phyloP scores from a whole-genome alignment of 2,113 vertebrate species.

The Oryzias curvinotus region DNA sequence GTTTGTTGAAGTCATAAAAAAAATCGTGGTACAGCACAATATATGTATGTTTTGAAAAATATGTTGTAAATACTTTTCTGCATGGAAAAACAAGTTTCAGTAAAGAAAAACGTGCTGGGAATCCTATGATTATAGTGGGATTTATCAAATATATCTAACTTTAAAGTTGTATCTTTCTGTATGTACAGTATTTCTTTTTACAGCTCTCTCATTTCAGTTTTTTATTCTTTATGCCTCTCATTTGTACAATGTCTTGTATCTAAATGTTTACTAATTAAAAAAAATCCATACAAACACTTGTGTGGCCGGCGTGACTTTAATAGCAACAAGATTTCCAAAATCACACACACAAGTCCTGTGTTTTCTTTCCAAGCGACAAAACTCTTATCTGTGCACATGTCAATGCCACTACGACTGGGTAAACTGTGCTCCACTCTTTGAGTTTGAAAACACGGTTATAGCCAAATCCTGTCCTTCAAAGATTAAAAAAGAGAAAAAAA shows the following conservation, averaged over 20 bases:
- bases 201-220: constrained; percentile 22
- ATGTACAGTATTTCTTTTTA: constrained; percentile 25
- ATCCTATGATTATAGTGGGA: constrained; percentile 15
- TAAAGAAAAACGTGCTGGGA: not conserved
- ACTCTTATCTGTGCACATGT: too few species aligned
- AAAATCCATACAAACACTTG: constrained; percentile 4
- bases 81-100: constrained; percentile 22
- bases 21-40: constrained; percentile 7
- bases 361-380: not conserved
- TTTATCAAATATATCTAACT: constrained; percentile 5
- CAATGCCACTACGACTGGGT: too few species aligned
- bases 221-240: constrained; percentile 35
- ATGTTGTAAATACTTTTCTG: constrained; percentile 42
- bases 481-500: too few species aligned
- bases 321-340: constrained; percentile 1
- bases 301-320: constrained; percentile 15
- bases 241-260: constrained; percentile 44
- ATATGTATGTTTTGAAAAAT: constrained; percentile 15
- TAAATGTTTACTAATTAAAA: constrained; percentile 36
- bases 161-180: constrained; percentile 6
- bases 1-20: constrained; percentile 3
- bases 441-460: too few species aligned
- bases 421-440: too few species aligned
- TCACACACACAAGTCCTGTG: constrained; percentile 5
- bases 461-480: too few species aligned